Evolutionary conservation across 1,140 invertebrate species (phyloP).

Genomic region (Anastatus disparis): DNA sequence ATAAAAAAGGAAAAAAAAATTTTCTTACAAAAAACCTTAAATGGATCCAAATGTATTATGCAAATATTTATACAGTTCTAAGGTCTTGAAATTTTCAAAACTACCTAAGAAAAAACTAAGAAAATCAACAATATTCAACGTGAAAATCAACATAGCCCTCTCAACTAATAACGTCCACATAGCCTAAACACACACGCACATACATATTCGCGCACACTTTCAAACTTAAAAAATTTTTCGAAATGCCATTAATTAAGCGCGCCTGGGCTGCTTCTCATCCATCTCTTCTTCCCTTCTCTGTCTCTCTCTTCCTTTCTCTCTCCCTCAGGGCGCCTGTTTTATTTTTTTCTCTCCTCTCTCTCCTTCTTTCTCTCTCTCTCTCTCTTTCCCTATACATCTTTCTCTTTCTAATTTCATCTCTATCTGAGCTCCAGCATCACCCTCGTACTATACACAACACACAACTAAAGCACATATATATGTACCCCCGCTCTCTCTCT

Average conservation of each 20-base stretch:
- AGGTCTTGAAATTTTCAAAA: too few species aligned
- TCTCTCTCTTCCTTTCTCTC: too few species aligned
- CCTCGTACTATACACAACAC: constrained; percentile 21
- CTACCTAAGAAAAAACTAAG: too few species aligned
- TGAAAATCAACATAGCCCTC: too few species aligned
- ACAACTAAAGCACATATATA: constrained; percentile 9
- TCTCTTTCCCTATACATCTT: not conserved
- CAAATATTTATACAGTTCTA: too few species aligned
- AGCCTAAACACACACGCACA: too few species aligned
- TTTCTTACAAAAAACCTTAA: too few species aligned
- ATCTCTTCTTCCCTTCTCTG: constrained; percentile 1
- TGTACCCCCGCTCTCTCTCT: constrained; percentile 18
- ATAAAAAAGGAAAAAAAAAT: too few species aligned
- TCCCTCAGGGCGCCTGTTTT: constrained; percentile 27
- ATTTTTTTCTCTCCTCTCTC: constrained; percentile 3
- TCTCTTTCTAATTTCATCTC: constrained; percentile 30
- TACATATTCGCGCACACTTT: too few species aligned
- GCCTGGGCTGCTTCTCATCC: constrained; percentile 26
- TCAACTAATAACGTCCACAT: too few species aligned
- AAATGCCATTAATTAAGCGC: constrained; percentile 41
- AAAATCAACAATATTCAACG: too few species aligned
- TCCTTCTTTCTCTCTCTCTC: not conserved
- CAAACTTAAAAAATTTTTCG: constrained; percentile 29
- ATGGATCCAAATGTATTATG: too few species aligned
- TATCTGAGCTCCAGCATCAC: constrained; percentile 35